Evolutionary conservation across 2,797 vertebrate genomes (phyloP), one percentile per base, ranked within the genome.

Genomic region (Poeciliopsis gracilis): DNA sequence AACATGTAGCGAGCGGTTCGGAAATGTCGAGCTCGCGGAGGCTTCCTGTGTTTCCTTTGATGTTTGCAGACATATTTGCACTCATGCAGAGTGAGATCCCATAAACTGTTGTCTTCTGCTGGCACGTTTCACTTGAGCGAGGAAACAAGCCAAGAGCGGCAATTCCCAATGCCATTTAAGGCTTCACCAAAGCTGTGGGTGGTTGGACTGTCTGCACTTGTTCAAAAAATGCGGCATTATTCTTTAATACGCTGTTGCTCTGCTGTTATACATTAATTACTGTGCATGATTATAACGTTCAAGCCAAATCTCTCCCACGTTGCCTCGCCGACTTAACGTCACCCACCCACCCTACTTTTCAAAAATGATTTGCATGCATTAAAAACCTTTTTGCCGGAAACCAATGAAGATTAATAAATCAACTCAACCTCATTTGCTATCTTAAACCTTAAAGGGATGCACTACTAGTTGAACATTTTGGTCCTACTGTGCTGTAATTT

Each of bases 141-240:
- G 47, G 66, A 71, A 82, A 78, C 81, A 83, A 36, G 82, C 82
- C 86, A 69, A 77, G 82, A 76, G 67, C 81, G 67, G 55, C 81
- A 84, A 89, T 85, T 79, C 67, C 57, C 85, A 83, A 83, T 59
- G 89, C 78, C 81, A 82, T 88, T 86, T 76, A 83, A 86, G 84
- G 47, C 45, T 59, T 72, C 81, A 53, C 4, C n/a, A 33, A 81
- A 23, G 15, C 67, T 72, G 88, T 83, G 82, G 87, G 90, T 76
- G 88, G 72, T 43, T 73, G 73, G 76, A 83, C 77, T 15, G 78
- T 77, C 81, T 77, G 47, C 80, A 77, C 76, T 71, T 46, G 0
- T 66, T 33, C 23, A 30, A 80, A 80, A 88, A 90, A 88, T 84
- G 85, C 81, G 80, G 84, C 83, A 79, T 90, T 89, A 91, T 87